Conservation (phyloP, 2,797 vertebrate genomes). For the Sebastes ruberrimus region DNA sequence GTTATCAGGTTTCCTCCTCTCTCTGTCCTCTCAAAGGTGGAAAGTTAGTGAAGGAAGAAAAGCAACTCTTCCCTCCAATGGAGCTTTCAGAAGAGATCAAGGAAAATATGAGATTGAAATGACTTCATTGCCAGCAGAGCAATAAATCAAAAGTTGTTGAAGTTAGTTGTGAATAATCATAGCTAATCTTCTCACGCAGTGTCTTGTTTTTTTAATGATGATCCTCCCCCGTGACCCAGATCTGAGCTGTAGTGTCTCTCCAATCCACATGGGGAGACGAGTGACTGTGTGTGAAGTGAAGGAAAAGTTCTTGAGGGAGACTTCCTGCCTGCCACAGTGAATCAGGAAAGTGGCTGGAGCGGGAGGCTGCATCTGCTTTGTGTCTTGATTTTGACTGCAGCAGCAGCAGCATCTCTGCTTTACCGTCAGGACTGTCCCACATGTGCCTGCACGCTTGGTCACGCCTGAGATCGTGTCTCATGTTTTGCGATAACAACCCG, state of each 20-base stretch:
- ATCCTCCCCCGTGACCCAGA: conserved; percentile 51
- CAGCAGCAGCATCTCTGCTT: conserved; percentile 25
- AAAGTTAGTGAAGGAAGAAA: conserved; percentile 2
- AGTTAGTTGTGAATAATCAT: conserved; percentile 29
- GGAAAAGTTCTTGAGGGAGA: conserved; percentile 55
- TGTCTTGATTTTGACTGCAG: conserved; percentile 44
- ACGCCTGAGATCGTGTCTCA: conserved; percentile 36
- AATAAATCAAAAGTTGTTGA: conserved; percentile 7
- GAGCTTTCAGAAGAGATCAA: conserved; percentile 11
- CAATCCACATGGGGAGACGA: conserved; percentile 49
- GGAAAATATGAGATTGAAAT: background rate
- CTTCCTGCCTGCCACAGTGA: conserved; percentile 59
- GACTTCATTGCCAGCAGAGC: conserved; percentile 1
- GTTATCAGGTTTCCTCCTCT: background rate
- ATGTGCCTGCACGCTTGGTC: conserved; percentile 3
- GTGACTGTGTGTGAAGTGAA: conserved; percentile 57
- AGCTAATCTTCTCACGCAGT: conserved; percentile 3
- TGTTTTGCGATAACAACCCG: conserved; percentile 44
- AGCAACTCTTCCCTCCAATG: background rate
- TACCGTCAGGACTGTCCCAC: conserved; percentile 30
- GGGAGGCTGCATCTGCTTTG: conserved; percentile 57
- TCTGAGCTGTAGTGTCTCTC: conserved; percentile 40
- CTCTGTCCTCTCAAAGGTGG: conserved; percentile 4
- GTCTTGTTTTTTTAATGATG: conserved; percentile 12
- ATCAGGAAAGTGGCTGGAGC: conserved; percentile 42